phyloP scores from a whole-genome alignment of 1,140 invertebrate genomes.

The Bombus waltoni region DNA sequence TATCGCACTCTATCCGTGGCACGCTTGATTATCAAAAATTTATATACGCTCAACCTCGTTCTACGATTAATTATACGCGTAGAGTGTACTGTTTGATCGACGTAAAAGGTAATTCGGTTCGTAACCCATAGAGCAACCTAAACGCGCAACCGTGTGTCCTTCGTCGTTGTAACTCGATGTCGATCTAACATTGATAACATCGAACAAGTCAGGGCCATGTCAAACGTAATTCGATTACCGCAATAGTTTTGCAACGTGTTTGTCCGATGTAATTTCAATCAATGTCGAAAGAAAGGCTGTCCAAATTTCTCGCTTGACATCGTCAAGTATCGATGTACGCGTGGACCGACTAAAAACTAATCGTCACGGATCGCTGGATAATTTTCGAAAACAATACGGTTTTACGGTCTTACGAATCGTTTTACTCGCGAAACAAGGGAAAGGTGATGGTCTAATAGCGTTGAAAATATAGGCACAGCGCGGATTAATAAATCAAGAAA shows the following conservation, averaged over 20 bases:
- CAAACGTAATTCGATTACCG: slow-evolving; percentile 7
- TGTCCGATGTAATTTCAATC: slow-evolving; percentile 7
- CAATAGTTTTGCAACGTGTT: background rate
- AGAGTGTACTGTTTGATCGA: background rate
- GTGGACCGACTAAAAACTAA: background rate
- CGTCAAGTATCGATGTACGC: background rate
- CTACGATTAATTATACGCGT: background rate
- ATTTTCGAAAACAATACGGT: no score
- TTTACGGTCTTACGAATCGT: no score
- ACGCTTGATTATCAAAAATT: background rate
- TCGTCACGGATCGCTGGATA: no score
- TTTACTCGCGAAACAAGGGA: no score
- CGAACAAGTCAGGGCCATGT: background rate
- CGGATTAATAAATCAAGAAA: no score
- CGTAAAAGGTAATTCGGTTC: background rate
- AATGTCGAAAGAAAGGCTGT: background rate
- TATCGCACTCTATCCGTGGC: background rate
- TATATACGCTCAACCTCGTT: background rate
- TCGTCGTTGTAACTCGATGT: background rate
- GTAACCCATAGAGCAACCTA: background rate
- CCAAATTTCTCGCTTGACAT: background rate
- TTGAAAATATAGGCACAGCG: no score
- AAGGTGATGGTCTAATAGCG: no score
- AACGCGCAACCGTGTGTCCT: background rate
- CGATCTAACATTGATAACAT: background rate